These are phyloP conservation scores for Ochropleura leucogaster DNA, from an alignment of 2,888 invertebrate species.

Conservation along the genomic window DNA sequence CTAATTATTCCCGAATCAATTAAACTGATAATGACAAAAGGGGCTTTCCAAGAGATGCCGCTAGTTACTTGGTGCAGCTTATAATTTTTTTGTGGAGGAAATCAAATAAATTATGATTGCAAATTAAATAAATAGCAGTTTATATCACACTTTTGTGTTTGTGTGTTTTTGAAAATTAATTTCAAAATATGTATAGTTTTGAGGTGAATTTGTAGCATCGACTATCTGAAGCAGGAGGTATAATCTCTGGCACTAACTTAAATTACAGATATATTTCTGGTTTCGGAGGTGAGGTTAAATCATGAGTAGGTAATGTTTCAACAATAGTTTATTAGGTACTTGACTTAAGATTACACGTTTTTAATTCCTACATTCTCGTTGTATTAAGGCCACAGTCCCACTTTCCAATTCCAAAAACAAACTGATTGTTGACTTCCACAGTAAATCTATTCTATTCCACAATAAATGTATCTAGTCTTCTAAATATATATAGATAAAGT, in stretches of 20 bases:
- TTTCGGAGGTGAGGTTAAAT: conserved; percentile 78
- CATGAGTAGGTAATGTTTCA: conserved; percentile 81
- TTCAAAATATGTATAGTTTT: conserved; percentile 79
- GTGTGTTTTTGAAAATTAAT: conserved; percentile 79
- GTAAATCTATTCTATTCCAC: too few species aligned
- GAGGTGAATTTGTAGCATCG: conserved; percentile 67
- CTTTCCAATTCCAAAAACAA: not conserved
- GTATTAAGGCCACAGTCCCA: conserved; percentile 67
- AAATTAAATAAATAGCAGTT: conserved; percentile 67
- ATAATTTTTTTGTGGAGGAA: conserved; percentile 45
- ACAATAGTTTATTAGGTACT: conserved; percentile 80
- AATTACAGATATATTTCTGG: too few species aligned
- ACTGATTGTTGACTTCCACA: too few species aligned
- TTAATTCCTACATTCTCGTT: conserved; percentile 62
- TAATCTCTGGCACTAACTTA: conserved; percentile 57
- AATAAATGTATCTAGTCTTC: too few species aligned
- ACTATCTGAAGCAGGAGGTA: conserved; percentile 64
- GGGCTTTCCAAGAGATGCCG: conserved; percentile 68
- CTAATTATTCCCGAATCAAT: conserved; percentile 41
- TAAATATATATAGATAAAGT: too few species aligned
- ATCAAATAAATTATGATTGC: conserved; percentile 55
- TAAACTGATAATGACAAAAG: conserved; percentile 54
- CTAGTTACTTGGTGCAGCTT: conserved; percentile 61
- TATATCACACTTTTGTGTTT: conserved; percentile 71
- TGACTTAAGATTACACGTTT: conserved; percentile 73